These are phyloP conservation scores for Nudaria mundana DNA, from an alignment of 2,888 invertebrate genomes.

Conservation along the genomic window DNA sequence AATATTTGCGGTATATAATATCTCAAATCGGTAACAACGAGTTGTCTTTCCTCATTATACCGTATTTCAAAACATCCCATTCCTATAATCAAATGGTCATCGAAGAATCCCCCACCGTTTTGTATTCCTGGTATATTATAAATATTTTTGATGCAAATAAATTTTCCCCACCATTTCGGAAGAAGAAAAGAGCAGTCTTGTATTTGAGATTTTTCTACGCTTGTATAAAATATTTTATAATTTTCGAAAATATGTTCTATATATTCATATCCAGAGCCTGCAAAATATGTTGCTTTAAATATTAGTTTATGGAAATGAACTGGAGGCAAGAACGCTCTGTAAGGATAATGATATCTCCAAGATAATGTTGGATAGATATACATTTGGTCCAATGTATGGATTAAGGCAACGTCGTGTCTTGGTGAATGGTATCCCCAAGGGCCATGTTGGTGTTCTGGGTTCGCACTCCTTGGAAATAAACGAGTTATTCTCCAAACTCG, in stretches of 20 bases:
- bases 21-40: conserved; percentile 1
- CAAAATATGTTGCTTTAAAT: conserved; percentile 12
- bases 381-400: conserved; percentile 44
- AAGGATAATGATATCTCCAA: conserved; percentile 31
- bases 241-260: conserved; percentile 46
- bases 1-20: neutral
- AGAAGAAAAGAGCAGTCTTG: conserved; percentile 48
- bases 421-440: conserved; percentile 45
- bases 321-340: conserved; percentile 8
- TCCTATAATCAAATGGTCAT: conserved; percentile 18
- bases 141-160: conserved; percentile 48
- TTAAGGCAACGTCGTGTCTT: conserved; percentile 46
- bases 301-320: neutral
- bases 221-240: conserved; percentile 42
- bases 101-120: neutral
- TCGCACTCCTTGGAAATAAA: conserved; percentile 42
- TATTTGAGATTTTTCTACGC: conserved; percentile 6
- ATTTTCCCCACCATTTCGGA: conserved; percentile 62
- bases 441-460: conserved; percentile 56
- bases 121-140: conserved; percentile 10
- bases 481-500: conserved; percentile 46
- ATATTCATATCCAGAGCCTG: conserved; percentile 47
- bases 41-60: conserved; percentile 43
- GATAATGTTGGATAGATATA: conserved; percentile 30
- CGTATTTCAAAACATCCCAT: conserved; percentile 3